Base-by-base conservation (phyloP, 2,113 vertebrate genomes). In the Synodontis membranacea region DNA sequence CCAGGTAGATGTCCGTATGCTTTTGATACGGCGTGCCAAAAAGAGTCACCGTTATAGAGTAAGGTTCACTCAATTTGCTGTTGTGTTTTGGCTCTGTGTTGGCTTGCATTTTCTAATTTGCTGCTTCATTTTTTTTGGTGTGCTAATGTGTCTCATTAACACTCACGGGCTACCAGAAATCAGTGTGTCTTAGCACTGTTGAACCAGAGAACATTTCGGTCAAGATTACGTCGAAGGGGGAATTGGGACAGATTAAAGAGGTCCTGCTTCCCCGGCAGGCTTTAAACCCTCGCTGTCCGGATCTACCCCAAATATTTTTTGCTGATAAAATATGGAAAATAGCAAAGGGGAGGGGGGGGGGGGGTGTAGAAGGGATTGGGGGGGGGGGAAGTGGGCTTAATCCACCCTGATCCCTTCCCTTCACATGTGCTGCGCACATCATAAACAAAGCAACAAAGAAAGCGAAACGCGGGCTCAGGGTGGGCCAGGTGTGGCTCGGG, bases 251-350 rank as follows among this genome's bases (percentile, higher is more conserved):
- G 28, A 70, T 21, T 72, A 70, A 80, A n/a, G n/a, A 56, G 87
- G 46, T 80, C 82, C 86, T 86, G 31, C 37, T 39, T 7, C 44
- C 44, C 85, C 46, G 64, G 81, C 42, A 86, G 66, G 83, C 85
- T 86, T 92, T 94, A 95, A 95, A 91, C 93, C 78, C 46, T 62
- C 87, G 86, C 88, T 93, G 92, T 50, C 46, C 74, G 44, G 48
- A 91, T 94, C 92, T 83, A 94, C 74, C 74, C 34, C 78, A 28
- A 39, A 80, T 39, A 80, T 28, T 93, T 94, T 87, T 84, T 87
- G 82, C 58, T 88, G 88, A 76, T 84, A 82, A 90, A 84, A 84
- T 88, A 84, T 86, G 78, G 70, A 86, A 86, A 86, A 84, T 79
- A 89, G 86, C n/a, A n/a, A n/a, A n/a, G 84, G 83, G 28, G 87